Conservation (phyloP, 2,797 vertebrate genomes). For the Coranthus polyacanthus region DNA sequence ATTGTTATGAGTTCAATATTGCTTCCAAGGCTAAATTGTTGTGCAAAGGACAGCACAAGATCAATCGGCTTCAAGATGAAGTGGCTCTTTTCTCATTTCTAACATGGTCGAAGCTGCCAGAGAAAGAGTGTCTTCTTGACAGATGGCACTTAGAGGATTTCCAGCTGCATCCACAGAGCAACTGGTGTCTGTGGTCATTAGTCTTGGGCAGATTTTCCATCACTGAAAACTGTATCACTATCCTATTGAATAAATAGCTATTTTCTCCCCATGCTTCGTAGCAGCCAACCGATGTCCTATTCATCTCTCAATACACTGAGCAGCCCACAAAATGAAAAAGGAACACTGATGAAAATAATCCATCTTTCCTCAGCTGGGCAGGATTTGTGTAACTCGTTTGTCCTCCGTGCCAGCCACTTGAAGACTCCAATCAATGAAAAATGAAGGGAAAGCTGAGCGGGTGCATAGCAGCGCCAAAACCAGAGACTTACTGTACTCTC, state of each 20-base stretch:
- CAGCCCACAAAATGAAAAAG: slow-evolving; percentile 19
- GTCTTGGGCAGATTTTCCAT: slow-evolving; percentile 10
- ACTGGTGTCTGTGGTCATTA: background rate
- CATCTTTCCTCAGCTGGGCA: slow-evolving; percentile 29
- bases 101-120: background rate
- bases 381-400: slow-evolving; percentile 18
- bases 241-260: slow-evolving; percentile 19
- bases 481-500: background rate
- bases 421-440: slow-evolving; percentile 17
- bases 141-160: slow-evolving; percentile 15
- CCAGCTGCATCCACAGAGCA: slow-evolving; percentile 3
- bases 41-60: background rate
- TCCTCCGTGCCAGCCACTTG: slow-evolving; percentile 2
- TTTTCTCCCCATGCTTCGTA: slow-evolving; percentile 2
- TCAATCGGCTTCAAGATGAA: no score
- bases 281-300: slow-evolving; percentile 18
- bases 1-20: no score
- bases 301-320: slow-evolving; percentile 16
- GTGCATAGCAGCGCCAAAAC: background rate
- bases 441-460: slow-evolving; percentile 17
- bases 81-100: background rate
- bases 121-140: background rate
- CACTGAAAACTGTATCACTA: slow-evolving; percentile 12
- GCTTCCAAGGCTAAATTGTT: background rate
- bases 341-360: slow-evolving; percentile 50